phyloP scores from a whole-genome alignment of 2,113 vertebrate genomes.

The Lichenostomus cassidix region DNA sequence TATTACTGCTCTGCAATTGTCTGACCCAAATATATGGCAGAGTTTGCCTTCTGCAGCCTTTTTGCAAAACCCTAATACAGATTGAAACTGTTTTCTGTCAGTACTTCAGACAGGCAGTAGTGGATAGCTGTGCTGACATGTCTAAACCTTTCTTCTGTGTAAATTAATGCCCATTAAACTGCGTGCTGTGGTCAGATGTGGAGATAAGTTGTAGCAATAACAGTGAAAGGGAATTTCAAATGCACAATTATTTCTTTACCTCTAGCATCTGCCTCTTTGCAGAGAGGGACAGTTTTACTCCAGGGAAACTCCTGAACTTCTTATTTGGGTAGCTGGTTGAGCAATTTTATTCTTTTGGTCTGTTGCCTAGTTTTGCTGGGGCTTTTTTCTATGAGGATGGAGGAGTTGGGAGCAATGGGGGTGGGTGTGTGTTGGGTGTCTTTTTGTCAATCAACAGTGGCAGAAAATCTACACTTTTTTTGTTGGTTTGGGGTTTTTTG shows the following conservation, averaged over 20 bases:
- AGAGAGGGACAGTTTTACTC: background rate
- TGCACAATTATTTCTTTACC: background rate
- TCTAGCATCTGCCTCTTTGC: background rate
- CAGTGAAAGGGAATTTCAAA: background rate
- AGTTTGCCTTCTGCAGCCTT: background rate
- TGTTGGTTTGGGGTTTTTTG: background rate
- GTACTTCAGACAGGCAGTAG: background rate
- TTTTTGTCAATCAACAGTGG: background rate
- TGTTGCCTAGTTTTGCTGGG: background rate
- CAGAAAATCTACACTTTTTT: background rate
- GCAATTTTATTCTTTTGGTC: background rate
- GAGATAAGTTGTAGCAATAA: background rate
- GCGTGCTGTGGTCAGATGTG: background rate
- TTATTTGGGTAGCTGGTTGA: background rate
- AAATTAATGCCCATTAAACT: background rate
- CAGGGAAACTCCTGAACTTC: background rate
- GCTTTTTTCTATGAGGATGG: background rate
- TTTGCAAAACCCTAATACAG: background rate
- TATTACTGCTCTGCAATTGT: background rate
- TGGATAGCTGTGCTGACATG: background rate
- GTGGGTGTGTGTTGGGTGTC: accelerated
- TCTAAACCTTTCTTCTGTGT: background rate
- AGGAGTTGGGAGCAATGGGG: background rate
- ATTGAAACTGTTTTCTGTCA: background rate
- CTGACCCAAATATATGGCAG: background rate